Base-by-base conservation (phyloP, 2,113 vertebrate species). In the Plestiodon gilberti region DNA sequence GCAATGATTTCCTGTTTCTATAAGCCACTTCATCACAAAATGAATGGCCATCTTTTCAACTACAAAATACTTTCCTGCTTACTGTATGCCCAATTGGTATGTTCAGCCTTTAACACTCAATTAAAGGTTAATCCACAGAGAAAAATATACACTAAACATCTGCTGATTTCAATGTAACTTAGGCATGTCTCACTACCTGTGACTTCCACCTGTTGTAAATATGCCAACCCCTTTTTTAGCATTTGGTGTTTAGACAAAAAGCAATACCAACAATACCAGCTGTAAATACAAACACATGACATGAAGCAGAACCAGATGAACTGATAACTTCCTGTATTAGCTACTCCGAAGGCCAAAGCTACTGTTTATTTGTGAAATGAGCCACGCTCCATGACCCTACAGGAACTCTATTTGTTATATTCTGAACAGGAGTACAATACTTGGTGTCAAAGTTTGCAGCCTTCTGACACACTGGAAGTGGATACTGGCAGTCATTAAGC, bases 321-420 rank as follows among this genome's bases (percentile, higher is more conserved):
- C 92, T 92, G 96, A 94, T 86, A 87, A 96, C 93, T 93, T 97
- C 96, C 95, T 96, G 94, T 94, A 30, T 88, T 85, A 30, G 23
- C 59, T 30, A 75, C 95, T 94, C 89, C 84, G 90, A 96, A 96
- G 93, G 96, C 96, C 95, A 96, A 94, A 91, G 69, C 75, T 93
- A 95, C 92, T 95, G 76, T 96, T 95, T 88, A 88, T 91, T 92
- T 93, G 61, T 76, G 84, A 91, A 91, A 91, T 75, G 82, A 95
- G 91, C 91, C 89, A 25, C 57, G 57, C 85, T 92, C 67, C 82
- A 77, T 4, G 13, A 30, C 94, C 89, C 89, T 78, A 92, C 48
- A 91, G 90, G 85, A 95, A 82, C 92, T 86, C 92, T 83, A 94
- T 88, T 95, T 93, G 93, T 90, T 64, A 78, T 88, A 22, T 69